phyloP scores from a whole-genome alignment of 2,888 invertebrate species.

The Litoditis marina region DNA sequence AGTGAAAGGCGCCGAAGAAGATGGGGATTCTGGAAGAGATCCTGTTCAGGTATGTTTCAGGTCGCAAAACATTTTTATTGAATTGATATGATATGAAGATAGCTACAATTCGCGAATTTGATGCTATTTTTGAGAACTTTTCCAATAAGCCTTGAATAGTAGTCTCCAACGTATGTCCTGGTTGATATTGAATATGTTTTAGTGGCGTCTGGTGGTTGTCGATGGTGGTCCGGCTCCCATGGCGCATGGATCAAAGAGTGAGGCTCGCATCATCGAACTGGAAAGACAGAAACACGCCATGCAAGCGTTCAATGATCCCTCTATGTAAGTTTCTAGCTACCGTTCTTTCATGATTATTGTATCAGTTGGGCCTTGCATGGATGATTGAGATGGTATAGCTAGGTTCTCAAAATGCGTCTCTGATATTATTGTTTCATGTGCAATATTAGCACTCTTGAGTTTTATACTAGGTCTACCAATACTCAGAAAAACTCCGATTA shows the following conservation, averaged over 20 bases:
- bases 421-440: not conserved
- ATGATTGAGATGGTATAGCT: no score
- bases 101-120: no score
- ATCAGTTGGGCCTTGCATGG: no score
- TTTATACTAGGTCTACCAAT: no score
- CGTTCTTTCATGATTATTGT: not conserved
- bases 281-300: constrained; percentile 6
- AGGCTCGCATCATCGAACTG: constrained; percentile 10
- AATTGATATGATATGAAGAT: no score
- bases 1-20: constrained; percentile 10
- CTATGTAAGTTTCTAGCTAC: constrained; percentile 3
- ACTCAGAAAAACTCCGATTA: no score
- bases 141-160: no score
- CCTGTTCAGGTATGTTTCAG: not conserved
- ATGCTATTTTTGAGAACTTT: no score
- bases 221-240: not conserved
- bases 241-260: constrained; percentile 11
- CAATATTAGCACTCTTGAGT: no score
- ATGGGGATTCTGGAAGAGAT: constrained; percentile 9
- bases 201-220: constrained; percentile 15
- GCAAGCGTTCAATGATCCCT: constrained; percentile 15
- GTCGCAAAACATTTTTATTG: not conserved
- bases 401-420: no score
- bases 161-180: no score
- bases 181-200: not conserved